Evolutionary conservation across 1,140 invertebrate species (phyloP).

Genomic region (Papilio helenus): DNA sequence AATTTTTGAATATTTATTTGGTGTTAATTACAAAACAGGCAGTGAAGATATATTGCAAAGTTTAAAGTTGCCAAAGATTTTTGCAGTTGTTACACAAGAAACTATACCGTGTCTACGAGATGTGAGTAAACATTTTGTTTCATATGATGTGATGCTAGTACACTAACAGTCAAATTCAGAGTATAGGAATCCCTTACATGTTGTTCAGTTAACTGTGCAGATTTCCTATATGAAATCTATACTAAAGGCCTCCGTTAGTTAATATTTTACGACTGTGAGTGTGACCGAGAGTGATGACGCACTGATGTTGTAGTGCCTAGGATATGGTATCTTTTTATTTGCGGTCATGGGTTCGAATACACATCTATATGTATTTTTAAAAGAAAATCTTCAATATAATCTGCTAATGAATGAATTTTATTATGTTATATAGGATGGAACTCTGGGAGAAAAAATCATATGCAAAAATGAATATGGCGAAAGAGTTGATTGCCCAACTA

Average conservation of each 20-base stretch:
- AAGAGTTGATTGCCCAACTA: constrained; percentile 55
- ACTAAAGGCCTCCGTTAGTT: neutral
- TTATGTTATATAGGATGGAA: constrained; percentile 57
- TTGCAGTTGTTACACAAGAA: constrained; percentile 57
- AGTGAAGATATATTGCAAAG: constrained; percentile 44
- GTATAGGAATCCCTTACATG: too few species aligned
- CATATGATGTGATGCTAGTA: too few species aligned
- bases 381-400: too few species aligned
- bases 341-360: neutral
- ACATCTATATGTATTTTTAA: too few species aligned
- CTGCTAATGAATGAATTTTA: neutral
- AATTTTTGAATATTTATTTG: constrained; percentile 67
- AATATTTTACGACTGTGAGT: neutral
- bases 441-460: constrained; percentile 54
- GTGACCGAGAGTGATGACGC: too few species aligned
- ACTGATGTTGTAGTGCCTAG: neutral
- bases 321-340: neutral
- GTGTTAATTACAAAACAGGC: constrained; percentile 41
- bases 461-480: constrained; percentile 62
- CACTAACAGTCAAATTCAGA: too few species aligned
- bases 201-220: too few species aligned
- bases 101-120: constrained; percentile 41
- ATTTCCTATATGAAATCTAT: too few species aligned
- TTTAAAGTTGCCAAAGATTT: constrained; percentile 59
- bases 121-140: neutral